Evolutionary conservation across 2,888 invertebrate genomes (phyloP), one percentile per base, ranked within the genome.

Genomic region (Scaptomyza tumidula): DNA sequence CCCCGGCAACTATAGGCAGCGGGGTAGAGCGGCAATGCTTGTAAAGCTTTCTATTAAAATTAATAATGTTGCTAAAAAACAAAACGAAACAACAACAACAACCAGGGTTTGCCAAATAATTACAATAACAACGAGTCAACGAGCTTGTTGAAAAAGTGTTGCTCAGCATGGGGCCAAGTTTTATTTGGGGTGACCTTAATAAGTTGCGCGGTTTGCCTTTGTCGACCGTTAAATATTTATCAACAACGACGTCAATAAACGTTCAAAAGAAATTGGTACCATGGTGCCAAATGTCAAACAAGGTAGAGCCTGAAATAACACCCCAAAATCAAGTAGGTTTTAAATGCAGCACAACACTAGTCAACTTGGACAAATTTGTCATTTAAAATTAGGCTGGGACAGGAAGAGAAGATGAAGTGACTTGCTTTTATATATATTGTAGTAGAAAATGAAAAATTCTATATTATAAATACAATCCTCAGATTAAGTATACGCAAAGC

Each of bases 41-140:
- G 61, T 70, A 75, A 86, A 83, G 84, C 88, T 90, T 86, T 86
- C 90, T 88, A 89, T 89, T 89, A 89, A 88, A 89, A 89, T 89
- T 90, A 90, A 89, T 90, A 90, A 89, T 89, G 89, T 82, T 87
- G 77, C 79, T 70, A 45, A 72, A 78, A 76, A 76, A 59, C 62
- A 79, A 71, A 77, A 59, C 69, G 66, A 45, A 54, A 27, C 54
- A 69, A 68, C 49, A 75, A 56, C 33, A 73, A 64, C 57, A 63
- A 69, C 60, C 44, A 50, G 68, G 44, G 50, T 55, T 60, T 52
- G 45, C 27, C 24, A 56, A 50, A 50, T 19, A 69, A 62, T 64
- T 63, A 71, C 59, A 74, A 49, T 54, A 77, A 78, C 65, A 74
- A 71, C 58, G 54, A 67, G 66, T 58, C 75, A 75, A 75, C 70